phyloP scores from a whole-genome alignment of 2,888 invertebrate genomes.

The Euzophera pinguis region DNA sequence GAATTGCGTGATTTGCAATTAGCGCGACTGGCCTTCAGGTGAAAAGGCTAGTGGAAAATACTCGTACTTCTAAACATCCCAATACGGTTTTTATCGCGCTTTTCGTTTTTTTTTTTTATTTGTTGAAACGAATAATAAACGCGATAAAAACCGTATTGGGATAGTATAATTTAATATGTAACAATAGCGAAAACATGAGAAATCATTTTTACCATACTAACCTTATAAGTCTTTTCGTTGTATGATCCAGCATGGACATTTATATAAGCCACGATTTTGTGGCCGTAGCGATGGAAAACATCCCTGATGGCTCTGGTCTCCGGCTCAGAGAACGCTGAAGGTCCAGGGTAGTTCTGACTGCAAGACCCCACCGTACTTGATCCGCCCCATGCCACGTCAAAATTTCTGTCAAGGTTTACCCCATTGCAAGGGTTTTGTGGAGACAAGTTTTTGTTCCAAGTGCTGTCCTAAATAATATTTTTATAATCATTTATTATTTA shows the following conservation, averaged over 20 bases:
- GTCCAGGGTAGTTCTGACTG: conserved; percentile 53
- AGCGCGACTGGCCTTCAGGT: no score
- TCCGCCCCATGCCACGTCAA: conserved; percentile 56
- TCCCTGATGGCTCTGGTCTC: conserved; percentile 53
- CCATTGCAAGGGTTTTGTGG: conserved; percentile 55
- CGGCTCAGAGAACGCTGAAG: conserved; percentile 51
- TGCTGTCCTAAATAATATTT: neutral
- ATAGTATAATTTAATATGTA: no score
- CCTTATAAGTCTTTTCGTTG: conserved; percentile 36
- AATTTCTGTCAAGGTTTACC: conserved; percentile 60
- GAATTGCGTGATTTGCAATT: no score
- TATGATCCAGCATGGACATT: conserved; percentile 53
- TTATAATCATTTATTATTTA: neutral
- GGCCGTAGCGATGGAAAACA: conserved; percentile 51
- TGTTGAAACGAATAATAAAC: no score
- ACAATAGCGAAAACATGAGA: no score
- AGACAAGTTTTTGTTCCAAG: conserved; percentile 50
- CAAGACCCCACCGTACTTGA: conserved; percentile 39
- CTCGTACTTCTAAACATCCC: no score
- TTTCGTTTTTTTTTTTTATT: no score
- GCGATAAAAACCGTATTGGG: no score
- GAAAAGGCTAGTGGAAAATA: no score
- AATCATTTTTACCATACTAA: no score
- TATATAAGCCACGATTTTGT: conserved; percentile 57
- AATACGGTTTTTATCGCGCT: no score